phyloP scores from a whole-genome alignment of 2,113 vertebrate genomes.

The Upupa epops region DNA sequence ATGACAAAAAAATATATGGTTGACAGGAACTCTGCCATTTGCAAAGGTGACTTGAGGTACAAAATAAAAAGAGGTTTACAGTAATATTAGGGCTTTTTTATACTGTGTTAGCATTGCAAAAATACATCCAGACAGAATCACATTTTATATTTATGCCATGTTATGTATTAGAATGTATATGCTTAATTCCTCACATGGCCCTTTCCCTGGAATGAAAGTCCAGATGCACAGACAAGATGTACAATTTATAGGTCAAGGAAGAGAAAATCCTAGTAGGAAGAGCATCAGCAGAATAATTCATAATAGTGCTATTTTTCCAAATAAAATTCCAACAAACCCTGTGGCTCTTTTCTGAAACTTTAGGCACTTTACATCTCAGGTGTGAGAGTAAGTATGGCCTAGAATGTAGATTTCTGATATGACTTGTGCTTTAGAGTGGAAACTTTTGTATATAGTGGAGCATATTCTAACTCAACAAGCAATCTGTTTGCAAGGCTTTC shows the following conservation, averaged over 20 bases:
- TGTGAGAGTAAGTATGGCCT: background rate
- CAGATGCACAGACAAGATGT: background rate
- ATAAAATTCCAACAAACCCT: background rate
- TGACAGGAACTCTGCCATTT: slow-evolving; percentile 23
- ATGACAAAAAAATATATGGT: background rate
- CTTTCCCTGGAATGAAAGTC: background rate
- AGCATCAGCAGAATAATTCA: background rate
- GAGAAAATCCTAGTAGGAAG: background rate
- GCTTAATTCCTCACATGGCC: background rate
- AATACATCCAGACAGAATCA: background rate
- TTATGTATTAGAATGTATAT: background rate
- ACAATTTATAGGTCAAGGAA: background rate
- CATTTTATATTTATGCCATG: background rate
- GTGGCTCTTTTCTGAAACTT: background rate
- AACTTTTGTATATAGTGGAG: background rate
- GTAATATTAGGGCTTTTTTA: background rate
- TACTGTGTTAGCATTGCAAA: background rate
- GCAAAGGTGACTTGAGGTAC: slow-evolving; percentile 19
- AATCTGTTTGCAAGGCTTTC: background rate
- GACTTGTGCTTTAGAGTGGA: background rate
- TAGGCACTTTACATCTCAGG: background rate
- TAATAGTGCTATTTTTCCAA: background rate
- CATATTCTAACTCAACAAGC: background rate
- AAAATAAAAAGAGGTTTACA: slow-evolving; percentile 9
- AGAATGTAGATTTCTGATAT: background rate